A percentile compares a stretch with the other conserved stretches of the same genome.
Conservation (phyloP, 1,140 invertebrate genomes). For the Saxidomus purpurata region DNA sequence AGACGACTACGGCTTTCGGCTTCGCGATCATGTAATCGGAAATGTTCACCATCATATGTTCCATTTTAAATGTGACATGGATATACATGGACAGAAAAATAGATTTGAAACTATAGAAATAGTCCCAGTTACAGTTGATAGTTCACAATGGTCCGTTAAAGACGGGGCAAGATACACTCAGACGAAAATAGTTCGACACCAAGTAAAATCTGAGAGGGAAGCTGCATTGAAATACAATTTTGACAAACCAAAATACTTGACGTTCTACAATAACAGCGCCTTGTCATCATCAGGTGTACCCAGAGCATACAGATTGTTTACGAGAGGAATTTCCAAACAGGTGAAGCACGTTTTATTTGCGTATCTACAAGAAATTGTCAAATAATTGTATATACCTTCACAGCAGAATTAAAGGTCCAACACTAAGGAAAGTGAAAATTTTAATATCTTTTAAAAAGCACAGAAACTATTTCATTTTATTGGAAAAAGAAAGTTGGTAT, state of each 20-base stretch:
- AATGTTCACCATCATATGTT: constrained; percentile 78
- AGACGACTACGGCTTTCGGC: constrained; percentile 66
- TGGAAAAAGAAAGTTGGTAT: too few species aligned
- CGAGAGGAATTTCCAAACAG: constrained; percentile 62
- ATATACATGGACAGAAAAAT: constrained; percentile 72
- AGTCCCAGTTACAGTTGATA: constrained; percentile 52
- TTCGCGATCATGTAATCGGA: constrained; percentile 64
- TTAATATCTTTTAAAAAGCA: too few species aligned
- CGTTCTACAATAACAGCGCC: constrained; percentile 68
- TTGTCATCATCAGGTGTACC: constrained; percentile 45
- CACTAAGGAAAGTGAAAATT: too few species aligned
- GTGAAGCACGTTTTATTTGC: constrained; percentile 31
- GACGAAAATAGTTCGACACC: constrained; percentile 60
- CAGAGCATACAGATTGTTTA: constrained; percentile 68
- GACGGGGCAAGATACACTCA: constrained; percentile 65
- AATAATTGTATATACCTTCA: too few species aligned
- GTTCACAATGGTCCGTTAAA: constrained; percentile 45
- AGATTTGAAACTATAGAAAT: constrained; percentile 77
- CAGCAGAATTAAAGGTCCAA: too few species aligned
- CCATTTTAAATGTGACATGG: constrained; percentile 77
- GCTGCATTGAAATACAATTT: constrained; percentile 68
- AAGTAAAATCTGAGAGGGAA: constrained; percentile 66
- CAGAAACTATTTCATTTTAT: too few species aligned
- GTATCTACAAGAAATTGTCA: too few species aligned
- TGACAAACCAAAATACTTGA: constrained; percentile 67